Conservation (phyloP, 2,113 vertebrate species). For the Alligator sinensis region DNA sequence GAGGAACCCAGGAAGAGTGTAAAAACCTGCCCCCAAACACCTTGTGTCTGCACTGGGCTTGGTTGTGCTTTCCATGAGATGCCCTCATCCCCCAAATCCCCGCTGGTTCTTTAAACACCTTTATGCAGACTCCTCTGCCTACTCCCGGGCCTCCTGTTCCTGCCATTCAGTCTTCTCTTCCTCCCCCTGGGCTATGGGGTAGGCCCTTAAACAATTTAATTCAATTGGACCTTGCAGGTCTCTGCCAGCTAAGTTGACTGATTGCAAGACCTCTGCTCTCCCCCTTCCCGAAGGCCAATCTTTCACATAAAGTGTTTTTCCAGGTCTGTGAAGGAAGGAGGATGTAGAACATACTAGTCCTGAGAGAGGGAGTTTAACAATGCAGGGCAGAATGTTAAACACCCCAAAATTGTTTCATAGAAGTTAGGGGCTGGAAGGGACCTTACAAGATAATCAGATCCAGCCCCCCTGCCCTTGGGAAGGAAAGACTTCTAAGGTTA, state of each 20-base stretch:
- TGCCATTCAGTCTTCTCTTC: not conserved
- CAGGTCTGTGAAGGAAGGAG: not conserved
- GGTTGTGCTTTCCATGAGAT: not conserved
- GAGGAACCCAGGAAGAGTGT: not conserved
- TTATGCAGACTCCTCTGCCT: not conserved
- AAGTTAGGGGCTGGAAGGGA: too few relatives aligned
- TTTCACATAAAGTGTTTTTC: not conserved
- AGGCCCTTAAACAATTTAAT: conserved; percentile 49
- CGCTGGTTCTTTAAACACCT: not conserved
- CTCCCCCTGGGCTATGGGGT: conserved; percentile 1
- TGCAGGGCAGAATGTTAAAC: too few relatives aligned
- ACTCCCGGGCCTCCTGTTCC: not conserved
- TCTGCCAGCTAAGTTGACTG: not conserved
- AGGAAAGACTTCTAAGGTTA: too few relatives aligned
- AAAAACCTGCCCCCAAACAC: not conserved
- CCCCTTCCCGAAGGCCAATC: not conserved
- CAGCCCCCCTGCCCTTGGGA: too few relatives aligned
- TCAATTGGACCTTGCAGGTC: conserved; percentile 28
- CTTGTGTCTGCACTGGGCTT: not conserved
- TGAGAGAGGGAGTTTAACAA: not conserved
- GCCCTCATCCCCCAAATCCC: not conserved
- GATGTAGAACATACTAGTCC: not conserved
- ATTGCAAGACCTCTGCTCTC: conserved; percentile 14
- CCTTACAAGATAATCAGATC: too few relatives aligned
- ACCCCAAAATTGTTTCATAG: not conserved